Evolutionary conservation across 1,140 invertebrate species (phyloP), one percentile per base, ranked within the genome.

Genomic region (Heliconius himera): DNA sequence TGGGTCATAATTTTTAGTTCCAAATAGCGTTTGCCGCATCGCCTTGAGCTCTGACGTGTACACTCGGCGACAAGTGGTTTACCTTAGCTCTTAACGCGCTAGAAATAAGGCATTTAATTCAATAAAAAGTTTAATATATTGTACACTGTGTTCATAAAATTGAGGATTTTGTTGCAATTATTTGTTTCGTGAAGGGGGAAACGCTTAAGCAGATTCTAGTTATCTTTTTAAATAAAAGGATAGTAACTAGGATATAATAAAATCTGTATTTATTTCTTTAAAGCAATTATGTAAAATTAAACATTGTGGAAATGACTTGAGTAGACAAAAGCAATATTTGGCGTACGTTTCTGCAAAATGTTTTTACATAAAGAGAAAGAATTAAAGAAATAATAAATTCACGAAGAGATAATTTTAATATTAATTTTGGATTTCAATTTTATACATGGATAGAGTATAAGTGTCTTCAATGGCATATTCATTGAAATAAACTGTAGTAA

Each of bases 1-100:
- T 86, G 81, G 83, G 80, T 83, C 84, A 88, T 88, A 86, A 88
- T 89, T 87, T 87, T 81, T 80, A 83, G 83, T 84, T 82, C 85
- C 82, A 87, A 87, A 84, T 80, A 84, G 82, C 81, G 86, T 86
- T 87, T 78, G 82, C 81, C 81, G 83, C 82, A 86, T 83, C 77
- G 88, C 88, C 86, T 80, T 81, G 76, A 85, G 87, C 81, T 73
- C 60, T 85, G 76, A 66, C 76, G 77, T 79, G 78, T 82, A 86
- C 74, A 82, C 82, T 82, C 26, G 60, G 76, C 79, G 56, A 77
- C 76, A 29, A 29, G 56, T 18, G 20, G 22, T 20, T 74, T 70
- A 33, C 75, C 77, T 56, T 74, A 66, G 75, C 33, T 54, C 79
- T 81, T 81, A 81, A 36, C 36, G 0, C n/a, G 18, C 0, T 73